Evolutionary conservation across 2,797 vertebrate genomes (phyloP).

Genomic region (Alectoris magna): DNA sequence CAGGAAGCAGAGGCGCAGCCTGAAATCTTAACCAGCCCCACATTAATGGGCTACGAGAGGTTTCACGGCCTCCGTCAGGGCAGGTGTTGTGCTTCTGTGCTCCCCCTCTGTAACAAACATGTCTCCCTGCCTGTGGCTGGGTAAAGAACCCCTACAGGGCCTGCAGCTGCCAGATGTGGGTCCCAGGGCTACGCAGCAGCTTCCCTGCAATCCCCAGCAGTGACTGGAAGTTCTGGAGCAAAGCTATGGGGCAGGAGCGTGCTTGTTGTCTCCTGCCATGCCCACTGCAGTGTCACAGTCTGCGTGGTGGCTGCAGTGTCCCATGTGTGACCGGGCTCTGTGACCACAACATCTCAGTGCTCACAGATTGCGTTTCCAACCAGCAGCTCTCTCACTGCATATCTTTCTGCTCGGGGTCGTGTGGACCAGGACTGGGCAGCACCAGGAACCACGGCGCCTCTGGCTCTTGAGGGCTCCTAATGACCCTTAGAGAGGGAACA

Average conservation of each 20-base stretch:
- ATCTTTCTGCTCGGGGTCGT: fast-evolving
- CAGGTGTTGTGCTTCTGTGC: fast-evolving
- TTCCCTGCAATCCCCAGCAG: not conserved
- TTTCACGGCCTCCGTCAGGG: not conserved
- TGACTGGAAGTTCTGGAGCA: not conserved
- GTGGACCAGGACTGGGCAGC: fast-evolving
- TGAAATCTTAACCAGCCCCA: not conserved
- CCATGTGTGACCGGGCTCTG: too few species aligned
- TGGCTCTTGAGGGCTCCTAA: not conserved
- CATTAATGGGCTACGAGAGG: not conserved
- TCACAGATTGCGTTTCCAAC: not conserved
- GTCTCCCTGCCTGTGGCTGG: not conserved
- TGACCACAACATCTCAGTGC: not conserved
- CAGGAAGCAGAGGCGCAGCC: not conserved
- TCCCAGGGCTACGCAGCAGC: not conserved
- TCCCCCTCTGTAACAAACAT: not conserved
- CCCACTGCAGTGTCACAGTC: not conserved
- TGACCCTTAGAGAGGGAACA: not conserved
- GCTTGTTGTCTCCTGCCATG: not conserved
- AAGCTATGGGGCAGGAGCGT: not conserved
- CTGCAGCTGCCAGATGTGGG: not conserved
- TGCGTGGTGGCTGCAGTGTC: too few species aligned
- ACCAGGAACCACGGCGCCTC: not conserved
- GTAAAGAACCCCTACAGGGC: too few species aligned
- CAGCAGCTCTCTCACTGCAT: not conserved